Percentiles rank a stretch among this genome's conserved stretches.
phyloP scores from a whole-genome alignment of 2,888 invertebrate genomes.

The Andrena haemorrhoa region DNA sequence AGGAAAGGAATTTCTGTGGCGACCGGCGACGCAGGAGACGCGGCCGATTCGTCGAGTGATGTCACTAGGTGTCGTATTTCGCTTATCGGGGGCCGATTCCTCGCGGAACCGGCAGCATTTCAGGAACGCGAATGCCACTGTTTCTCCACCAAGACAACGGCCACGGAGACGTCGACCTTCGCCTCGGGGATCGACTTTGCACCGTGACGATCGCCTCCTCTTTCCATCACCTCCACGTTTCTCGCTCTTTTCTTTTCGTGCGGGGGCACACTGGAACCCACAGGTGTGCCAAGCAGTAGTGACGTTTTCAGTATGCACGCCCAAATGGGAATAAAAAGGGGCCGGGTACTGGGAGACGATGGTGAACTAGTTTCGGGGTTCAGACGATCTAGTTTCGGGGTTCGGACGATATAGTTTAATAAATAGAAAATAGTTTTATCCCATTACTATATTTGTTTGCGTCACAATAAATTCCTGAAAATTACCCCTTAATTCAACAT shows the following conservation, averaged over 20 bases:
- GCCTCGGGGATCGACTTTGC: conserved; percentile 54
- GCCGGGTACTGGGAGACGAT: no score
- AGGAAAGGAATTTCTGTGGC: conserved; percentile 30
- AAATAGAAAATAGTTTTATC: no score
- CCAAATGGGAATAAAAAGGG: no score
- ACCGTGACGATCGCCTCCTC: conserved; percentile 34
- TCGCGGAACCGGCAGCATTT: conserved; percentile 79
- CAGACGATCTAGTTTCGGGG: no score
- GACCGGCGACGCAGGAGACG: conserved; percentile 19
- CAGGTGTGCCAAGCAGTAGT: no score
- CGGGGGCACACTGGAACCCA: no score
- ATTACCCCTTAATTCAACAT: no score
- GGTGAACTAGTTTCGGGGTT: no score
- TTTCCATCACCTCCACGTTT: not conserved
- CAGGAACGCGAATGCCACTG: conserved; percentile 77
- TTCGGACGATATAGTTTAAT: no score
- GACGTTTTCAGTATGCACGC: no score
- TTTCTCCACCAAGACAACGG: conserved; percentile 65
- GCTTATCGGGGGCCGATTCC: conserved; percentile 81
- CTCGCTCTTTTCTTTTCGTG: not conserved
- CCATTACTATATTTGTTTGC: no score
- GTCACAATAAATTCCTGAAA: no score
- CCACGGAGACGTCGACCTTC: conserved; percentile 62
- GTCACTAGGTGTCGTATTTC: conserved; percentile 83
- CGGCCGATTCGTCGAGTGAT: conserved; percentile 75